Evolutionary conservation across 2,113 vertebrate species (phyloP).

Genomic region (Xenus cinereus): DNA sequence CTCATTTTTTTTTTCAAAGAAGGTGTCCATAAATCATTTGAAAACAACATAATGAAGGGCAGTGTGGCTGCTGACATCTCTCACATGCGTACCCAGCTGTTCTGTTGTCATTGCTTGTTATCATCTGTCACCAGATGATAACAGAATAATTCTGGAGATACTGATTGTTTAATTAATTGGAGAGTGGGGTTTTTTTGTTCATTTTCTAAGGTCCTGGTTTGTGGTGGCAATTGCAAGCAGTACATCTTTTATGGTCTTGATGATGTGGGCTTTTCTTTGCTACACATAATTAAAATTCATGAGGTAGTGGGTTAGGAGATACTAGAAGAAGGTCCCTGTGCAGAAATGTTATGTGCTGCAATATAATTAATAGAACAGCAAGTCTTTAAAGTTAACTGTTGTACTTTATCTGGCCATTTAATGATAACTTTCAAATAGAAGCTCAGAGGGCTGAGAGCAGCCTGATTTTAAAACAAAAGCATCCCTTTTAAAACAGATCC

Average conservation of each 20-base stretch:
- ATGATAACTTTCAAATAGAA: not conserved
- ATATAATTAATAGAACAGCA: slow-evolving; percentile 16
- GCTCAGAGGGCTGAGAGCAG: not conserved
- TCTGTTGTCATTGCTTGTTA: slow-evolving; percentile 30
- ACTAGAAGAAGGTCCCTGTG: not conserved
- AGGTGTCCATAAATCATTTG: not conserved
- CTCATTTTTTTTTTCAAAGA: not conserved
- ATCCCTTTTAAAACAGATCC: not conserved
- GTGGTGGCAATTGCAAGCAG: not conserved
- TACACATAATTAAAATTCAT: slow-evolving; percentile 6
- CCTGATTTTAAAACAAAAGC: not conserved
- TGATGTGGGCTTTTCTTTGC: slow-evolving; percentile 1
- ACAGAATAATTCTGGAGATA: slow-evolving; percentile 22
- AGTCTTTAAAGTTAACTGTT: not conserved
- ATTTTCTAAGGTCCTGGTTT: not conserved
- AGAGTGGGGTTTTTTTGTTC: not conserved
- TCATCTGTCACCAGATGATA: slow-evolving; percentile 15
- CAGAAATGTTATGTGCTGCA: not conserved
- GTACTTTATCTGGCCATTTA: not conserved
- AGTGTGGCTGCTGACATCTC: not conserved
- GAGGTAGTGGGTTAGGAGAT: not conserved
- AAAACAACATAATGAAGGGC: not conserved
- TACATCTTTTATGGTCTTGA: not conserved
- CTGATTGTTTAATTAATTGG: slow-evolving; percentile 38
- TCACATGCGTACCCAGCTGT: not conserved